Conservation (phyloP, 1,140 invertebrate genomes). For the Aphelinus atriplicis region DNA sequence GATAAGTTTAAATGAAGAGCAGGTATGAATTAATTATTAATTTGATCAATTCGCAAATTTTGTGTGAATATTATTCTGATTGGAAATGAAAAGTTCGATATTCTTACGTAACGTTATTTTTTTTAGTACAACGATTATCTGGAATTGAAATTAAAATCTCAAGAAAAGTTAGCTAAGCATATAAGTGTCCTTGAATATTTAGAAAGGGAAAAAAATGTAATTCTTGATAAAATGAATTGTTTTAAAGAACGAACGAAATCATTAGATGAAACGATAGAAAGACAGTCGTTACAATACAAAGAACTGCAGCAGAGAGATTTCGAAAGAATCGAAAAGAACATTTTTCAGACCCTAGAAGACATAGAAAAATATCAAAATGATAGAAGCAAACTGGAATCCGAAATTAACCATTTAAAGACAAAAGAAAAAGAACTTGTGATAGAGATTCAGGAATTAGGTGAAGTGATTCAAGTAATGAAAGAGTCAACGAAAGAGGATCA, state of each 20-base stretch:
- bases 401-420: conserved; percentile 74
- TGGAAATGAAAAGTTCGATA: background rate
- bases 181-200: too few relatives aligned
- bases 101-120: background rate
- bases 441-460: conserved; percentile 70
- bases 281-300: conserved; percentile 56
- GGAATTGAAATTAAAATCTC: conserved; percentile 88
- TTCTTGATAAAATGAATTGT: conserved; percentile 85
- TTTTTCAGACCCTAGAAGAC: conserved; percentile 74
- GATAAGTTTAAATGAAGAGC: conserved; percentile 87
- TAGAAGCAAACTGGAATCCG: conserved; percentile 70
- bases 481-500: background rate
- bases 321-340: conserved; percentile 70
- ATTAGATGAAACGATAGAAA: conserved; percentile 81
- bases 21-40: conserved; percentile 66
- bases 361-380: conserved; percentile 79
- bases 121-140: conserved; percentile 87
- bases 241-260: conserved; percentile 83
- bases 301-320: too few relatives aligned
- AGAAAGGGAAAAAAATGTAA: conserved; percentile 88
- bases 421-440: conserved; percentile 74
- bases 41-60: background rate
- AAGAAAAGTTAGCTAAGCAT: conserved; percentile 78
- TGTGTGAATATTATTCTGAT: conserved; percentile 5
- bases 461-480: conserved; percentile 9